phyloP scores from a whole-genome alignment of 2,888 invertebrate genomes.

The Rhodophaea formosa region DNA sequence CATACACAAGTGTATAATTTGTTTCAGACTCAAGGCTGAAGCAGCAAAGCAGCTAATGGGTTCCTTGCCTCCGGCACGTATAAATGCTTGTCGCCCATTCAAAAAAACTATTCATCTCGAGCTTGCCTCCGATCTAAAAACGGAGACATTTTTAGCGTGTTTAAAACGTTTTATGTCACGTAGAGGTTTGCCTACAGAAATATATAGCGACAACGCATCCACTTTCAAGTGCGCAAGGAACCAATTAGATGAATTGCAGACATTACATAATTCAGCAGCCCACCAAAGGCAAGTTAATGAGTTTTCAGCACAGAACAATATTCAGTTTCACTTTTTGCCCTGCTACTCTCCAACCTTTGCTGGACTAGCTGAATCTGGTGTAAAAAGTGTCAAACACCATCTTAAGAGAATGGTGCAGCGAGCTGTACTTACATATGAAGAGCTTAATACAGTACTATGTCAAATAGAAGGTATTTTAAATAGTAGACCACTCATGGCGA shows the following conservation, averaged over 20 bases:
- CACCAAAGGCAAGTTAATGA: not conserved
- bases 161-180: slow-evolving; percentile 23
- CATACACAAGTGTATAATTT: slow-evolving; percentile 28
- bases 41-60: slow-evolving; percentile 27
- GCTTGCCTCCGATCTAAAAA: slow-evolving; percentile 22
- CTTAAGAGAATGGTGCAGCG: slow-evolving; percentile 17
- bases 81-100: slow-evolving; percentile 14
- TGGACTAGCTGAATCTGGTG: slow-evolving; percentile 16
- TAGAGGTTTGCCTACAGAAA: slow-evolving; percentile 21
- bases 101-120: slow-evolving; percentile 25
- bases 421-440: slow-evolving; percentile 20
- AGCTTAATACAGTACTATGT: slow-evolving; percentile 18
- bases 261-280: slow-evolving; percentile 6
- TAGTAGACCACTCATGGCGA: slow-evolving; percentile 8
- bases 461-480: slow-evolving; percentile 19
- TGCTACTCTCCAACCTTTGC: not conserved
- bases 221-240: slow-evolving; percentile 23
- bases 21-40: slow-evolving; percentile 26
- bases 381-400: slow-evolving; percentile 22
- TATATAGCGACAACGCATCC: slow-evolving; percentile 25
- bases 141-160: slow-evolving; percentile 22
- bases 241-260: slow-evolving; percentile 20
- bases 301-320: not conserved
- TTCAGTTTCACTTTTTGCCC: not conserved
- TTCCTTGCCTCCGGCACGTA: slow-evolving; percentile 22